A percentile compares a stretch with the other conserved stretches of the same genome.
These are phyloP conservation scores for Dreissena rostriformis DNA, from an alignment of 1,140 invertebrate species.

Conservation along the genomic window DNA sequence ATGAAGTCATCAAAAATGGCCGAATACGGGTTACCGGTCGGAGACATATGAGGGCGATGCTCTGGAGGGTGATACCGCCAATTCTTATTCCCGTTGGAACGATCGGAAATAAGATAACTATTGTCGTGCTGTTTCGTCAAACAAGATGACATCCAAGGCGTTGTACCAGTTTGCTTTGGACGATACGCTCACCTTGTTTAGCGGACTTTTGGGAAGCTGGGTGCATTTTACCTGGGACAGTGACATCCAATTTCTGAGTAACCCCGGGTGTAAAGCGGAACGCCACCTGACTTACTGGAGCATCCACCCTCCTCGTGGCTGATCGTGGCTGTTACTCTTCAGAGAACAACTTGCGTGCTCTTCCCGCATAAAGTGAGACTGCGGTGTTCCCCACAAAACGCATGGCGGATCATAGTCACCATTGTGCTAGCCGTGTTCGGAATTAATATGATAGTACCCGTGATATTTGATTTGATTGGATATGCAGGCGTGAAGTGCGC, in stretches of 20 bases:
- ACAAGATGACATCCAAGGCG: conserved; percentile 44
- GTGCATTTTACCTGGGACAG: conserved; percentile 44
- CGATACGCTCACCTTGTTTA: conserved; percentile 60
- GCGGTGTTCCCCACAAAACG: conserved; percentile 42
- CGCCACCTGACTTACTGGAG: conserved; percentile 56
- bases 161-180: conserved; percentile 59
- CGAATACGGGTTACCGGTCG: conserved; percentile 25
- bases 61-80: conserved; percentile 53
- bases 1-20: no score
- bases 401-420: not conserved
- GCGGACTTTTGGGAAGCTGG: conserved; percentile 65
- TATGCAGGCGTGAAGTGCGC: not conserved
- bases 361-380: conserved; percentile 59
- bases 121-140: conserved; percentile 50
- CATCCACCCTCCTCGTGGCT: conserved; percentile 64
- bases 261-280: conserved; percentile 61
- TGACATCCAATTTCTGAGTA: conserved; percentile 53
- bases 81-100: conserved; percentile 61
- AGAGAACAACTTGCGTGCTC: conserved; percentile 62
- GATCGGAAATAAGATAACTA: conserved; percentile 60
- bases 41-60: conserved; percentile 2
- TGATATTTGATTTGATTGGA: conserved; percentile 1
- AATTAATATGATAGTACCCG: conserved; percentile 24
- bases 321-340: conserved; percentile 65
- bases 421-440: conserved; percentile 10